A percentile compares a stretch with the other conserved stretches of the same genome.
Conservation (phyloP, 2,888 invertebrate genomes). For the Andrena minutula region DNA sequence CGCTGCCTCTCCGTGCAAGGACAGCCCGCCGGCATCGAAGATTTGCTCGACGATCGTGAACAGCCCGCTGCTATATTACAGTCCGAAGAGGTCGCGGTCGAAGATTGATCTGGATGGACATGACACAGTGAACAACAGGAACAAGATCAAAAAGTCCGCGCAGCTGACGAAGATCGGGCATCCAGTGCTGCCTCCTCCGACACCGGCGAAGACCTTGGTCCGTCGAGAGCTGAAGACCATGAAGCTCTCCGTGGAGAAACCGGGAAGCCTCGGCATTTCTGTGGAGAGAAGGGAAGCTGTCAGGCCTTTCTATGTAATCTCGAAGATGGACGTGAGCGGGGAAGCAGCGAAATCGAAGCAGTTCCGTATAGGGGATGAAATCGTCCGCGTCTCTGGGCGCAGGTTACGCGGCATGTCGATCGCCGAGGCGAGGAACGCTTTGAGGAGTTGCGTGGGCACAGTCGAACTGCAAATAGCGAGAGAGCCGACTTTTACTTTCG, state of each 20-base stretch:
- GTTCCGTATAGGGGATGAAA: conserved; percentile 86
- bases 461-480: conserved; percentile 81
- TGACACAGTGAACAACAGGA: conserved; percentile 21
- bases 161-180: neutral
- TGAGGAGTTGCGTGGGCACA: conserved; percentile 75
- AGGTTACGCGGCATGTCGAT: conserved; percentile 85
- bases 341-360: conserved; percentile 83
- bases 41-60: conserved; percentile 22
- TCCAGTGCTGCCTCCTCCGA: neutral
- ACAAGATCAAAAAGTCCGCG: conserved; percentile 62
- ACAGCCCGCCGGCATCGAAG: conserved; percentile 81
- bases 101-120: conserved; percentile 69
- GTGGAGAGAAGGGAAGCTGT: conserved; percentile 79
- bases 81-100: conserved; percentile 79
- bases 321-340: conserved; percentile 76
- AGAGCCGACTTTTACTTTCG: conserved; percentile 76
- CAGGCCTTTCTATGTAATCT: conserved; percentile 79
- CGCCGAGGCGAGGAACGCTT: conserved; percentile 76
- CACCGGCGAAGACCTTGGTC: conserved; percentile 62
- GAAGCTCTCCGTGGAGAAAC: conserved; percentile 72
- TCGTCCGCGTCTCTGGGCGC: conserved; percentile 87
- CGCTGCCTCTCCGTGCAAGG: conserved; percentile 80
- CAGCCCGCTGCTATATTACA: conserved; percentile 71
- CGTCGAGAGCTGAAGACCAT: conserved; percentile 80
- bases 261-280: conserved; percentile 76